Conservation (phyloP, 2,113 vertebrate species). For the Xenus cinereus region DNA sequence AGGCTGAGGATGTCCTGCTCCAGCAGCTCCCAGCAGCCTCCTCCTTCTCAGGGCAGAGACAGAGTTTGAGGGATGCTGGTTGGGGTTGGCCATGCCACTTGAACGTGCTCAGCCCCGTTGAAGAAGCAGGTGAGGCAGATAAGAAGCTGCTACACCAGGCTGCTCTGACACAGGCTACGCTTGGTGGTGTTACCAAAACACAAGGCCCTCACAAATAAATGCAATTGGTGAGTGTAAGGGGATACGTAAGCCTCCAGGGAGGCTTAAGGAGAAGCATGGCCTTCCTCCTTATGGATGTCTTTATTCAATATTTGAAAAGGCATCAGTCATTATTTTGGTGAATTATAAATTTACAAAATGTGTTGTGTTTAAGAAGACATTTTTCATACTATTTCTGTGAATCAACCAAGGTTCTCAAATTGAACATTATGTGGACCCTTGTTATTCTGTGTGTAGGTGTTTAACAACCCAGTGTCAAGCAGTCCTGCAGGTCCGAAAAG, state of each 20-base stretch:
- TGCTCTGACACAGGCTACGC: neutral
- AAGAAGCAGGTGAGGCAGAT: neutral
- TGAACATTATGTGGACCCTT: fast-evolving
- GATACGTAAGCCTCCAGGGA: neutral
- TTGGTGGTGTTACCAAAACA: neutral
- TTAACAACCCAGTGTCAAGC: neutral
- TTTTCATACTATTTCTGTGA: neutral
- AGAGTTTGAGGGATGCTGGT: neutral
- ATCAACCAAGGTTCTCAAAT: neutral
- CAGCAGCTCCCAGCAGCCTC: neutral
- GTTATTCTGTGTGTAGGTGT: neutral
- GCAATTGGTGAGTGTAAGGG: neutral
- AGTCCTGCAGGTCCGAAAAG: neutral
- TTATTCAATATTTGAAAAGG: neutral
- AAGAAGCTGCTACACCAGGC: neutral
- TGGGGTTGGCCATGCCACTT: neutral
- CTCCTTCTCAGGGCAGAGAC: neutral
- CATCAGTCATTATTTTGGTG: neutral
- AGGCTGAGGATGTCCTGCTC: neutral
- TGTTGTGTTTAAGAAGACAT: neutral
- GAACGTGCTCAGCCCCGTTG: neutral
- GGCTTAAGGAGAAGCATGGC: neutral
- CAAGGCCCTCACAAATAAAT: neutral
- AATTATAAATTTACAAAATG: neutral
- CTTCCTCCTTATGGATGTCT: neutral